These are phyloP conservation scores for Pecten maximus DNA, from an alignment of 2,888 invertebrate species.

Conservation along the genomic window DNA sequence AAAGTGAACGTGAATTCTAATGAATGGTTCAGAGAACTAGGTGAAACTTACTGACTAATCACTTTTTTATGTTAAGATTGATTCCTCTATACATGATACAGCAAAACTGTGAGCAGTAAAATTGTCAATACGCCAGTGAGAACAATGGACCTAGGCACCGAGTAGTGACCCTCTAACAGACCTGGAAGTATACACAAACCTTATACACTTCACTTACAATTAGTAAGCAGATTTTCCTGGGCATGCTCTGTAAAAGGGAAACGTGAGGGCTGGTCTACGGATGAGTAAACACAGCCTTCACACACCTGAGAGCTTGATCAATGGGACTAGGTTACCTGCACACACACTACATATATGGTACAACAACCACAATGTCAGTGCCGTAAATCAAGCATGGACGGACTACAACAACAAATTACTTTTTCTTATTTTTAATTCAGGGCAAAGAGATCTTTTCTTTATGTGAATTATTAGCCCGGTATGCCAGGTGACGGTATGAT, in stretches of 20 bases:
- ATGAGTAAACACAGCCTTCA: slow-evolving; percentile 48
- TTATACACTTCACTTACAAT: slow-evolving; percentile 5
- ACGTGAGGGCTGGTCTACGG: slow-evolving; percentile 52
- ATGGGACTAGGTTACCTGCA: slow-evolving; percentile 44
- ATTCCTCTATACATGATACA: slow-evolving; percentile 10
- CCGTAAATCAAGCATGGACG: slow-evolving; percentile 34
- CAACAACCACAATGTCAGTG: background rate
- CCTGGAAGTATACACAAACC: background rate
- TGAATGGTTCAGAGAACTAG: background rate
- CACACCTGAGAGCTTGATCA: slow-evolving; percentile 46
- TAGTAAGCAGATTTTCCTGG: slow-evolving; percentile 18
- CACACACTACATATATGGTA: background rate
- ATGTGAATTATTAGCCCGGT: slow-evolving; percentile 33
- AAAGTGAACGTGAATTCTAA: background rate
- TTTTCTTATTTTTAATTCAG: slow-evolving; percentile 22
- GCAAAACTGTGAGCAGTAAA: slow-evolving; percentile 6
- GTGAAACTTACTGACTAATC: slow-evolving; percentile 22
- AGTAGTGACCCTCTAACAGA: background rate
- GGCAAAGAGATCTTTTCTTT: slow-evolving; percentile 37
- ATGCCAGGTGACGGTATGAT: slow-evolving; percentile 12
- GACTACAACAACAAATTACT: background rate
- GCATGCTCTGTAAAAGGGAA: slow-evolving; percentile 54
- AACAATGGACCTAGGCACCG: slow-evolving; percentile 15
- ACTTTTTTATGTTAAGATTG: background rate
- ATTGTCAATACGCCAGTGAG: slow-evolving; percentile 19